phyloP scores from a whole-genome alignment of 2,113 vertebrate species.

The Girardinichthys multiradiatus region DNA sequence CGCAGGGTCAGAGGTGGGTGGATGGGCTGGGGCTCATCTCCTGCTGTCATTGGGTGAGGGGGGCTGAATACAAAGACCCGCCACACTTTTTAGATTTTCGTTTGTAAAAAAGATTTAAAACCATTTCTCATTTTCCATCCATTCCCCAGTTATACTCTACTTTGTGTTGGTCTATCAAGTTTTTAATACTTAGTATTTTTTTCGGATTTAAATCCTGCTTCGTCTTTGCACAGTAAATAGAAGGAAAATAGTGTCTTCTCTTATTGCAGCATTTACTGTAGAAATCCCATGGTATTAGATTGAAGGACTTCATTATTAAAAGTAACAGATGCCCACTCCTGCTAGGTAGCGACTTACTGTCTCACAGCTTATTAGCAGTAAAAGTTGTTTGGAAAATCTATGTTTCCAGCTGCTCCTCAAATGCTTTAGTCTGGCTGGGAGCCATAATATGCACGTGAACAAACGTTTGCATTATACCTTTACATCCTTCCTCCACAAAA shows the following conservation, averaged over 20 bases:
- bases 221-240: not conserved
- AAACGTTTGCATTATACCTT: conserved; percentile 48
- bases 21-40: no score
- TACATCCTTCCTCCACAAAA: conserved; percentile 15
- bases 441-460: conserved; percentile 36
- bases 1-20: no score
- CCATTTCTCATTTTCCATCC: no score
- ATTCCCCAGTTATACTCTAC: no score
- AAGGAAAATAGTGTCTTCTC: not conserved
- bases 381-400: conserved; percentile 1
- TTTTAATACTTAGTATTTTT: no score
- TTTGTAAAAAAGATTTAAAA: no score
- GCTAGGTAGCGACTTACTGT: not conserved
- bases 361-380: not conserved
- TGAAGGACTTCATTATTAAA: not conserved
- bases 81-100: no score
- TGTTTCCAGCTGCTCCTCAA: conserved; percentile 30
- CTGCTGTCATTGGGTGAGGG: no score
- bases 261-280: not conserved
- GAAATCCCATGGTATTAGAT: not conserved
- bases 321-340: not conserved
- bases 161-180: no score
- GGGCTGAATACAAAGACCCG: no score
- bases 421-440: conserved; percentile 9
- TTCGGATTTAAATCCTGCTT: not conserved